A percentile compares a stretch with the other conserved stretches of the same genome.
These are phyloP conservation scores for Hephaestus fuliginosus DNA, from an alignment of 2,797 vertebrate species.

Conservation along the genomic window DNA sequence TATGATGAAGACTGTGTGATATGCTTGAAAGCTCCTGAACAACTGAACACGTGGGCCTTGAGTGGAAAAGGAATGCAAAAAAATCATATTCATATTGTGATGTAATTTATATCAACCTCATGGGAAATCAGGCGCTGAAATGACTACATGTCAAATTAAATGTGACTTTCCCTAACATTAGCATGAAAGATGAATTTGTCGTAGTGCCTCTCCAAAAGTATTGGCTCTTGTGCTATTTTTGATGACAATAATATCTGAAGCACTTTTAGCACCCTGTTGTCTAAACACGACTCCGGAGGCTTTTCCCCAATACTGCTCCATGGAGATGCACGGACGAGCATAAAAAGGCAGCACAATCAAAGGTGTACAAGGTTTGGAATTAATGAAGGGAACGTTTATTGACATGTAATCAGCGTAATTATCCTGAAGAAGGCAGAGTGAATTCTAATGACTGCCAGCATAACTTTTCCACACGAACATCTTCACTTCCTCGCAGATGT, in stretches of 20 bases:
- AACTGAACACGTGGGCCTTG: not conserved
- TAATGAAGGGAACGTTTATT: constrained; percentile 63
- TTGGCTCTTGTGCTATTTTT: not conserved
- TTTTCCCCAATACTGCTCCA: constrained; percentile 25
- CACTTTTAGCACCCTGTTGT: constrained; percentile 6
- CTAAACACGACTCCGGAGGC: constrained; percentile 17
- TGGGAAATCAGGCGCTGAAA: not conserved
- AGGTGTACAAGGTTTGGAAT: constrained; percentile 38
- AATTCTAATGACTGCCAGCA: constrained; percentile 58
- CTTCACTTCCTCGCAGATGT: constrained; percentile 51
- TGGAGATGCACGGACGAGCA: constrained; percentile 17
- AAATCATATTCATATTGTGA: not conserved
- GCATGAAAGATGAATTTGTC: not conserved
- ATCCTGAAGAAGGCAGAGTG: constrained; percentile 63
- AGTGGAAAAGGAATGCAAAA: not conserved
- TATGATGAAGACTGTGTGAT: not conserved
- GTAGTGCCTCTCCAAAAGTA: not conserved
- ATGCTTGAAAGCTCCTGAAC: not conserved
- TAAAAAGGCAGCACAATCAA: constrained; percentile 44
- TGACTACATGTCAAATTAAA: not conserved
- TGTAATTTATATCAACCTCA: constrained; percentile 6
- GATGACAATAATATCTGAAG: not conserved
- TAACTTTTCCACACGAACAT: constrained; percentile 66
- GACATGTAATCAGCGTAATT: constrained; percentile 72
- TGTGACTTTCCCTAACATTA: not conserved